Base-by-base conservation (phyloP, 92 coral and sea anemone species). In the Epizoanthus scotinus region DNA sequence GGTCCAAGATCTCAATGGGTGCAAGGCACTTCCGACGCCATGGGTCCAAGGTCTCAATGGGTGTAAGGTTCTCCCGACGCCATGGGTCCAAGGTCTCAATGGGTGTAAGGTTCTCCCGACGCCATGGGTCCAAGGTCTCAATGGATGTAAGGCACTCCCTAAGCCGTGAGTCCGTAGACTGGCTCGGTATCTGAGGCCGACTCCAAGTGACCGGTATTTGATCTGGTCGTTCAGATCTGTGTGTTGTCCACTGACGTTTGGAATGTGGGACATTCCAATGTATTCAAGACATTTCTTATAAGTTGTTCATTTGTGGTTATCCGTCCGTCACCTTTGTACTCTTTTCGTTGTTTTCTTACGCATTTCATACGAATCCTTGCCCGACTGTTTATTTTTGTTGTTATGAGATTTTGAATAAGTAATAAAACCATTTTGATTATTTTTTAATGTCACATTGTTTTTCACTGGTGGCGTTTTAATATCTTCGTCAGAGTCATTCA, bases 221-320 rank as follows among this genome's bases (percentile, higher is more conserved):
- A 44, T 44, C 15, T 7, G 52, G 52, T 44, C 52, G 10, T 59
- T 25, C n/a, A 42, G 25, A 15, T 44, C 17, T 36, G 58, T 47
- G 75, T n/a, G 21, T 15, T 44, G 58, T 57, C 57, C 75, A 40
- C 75, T 47, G 17, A 29, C 17, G 56, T 70, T 70, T 42, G 75
- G 59, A 70, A 44, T 7, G 75, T 70, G 75, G 58, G 75, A 70
- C 75, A 70, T 49, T 70, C 75, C 75, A 70, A 22, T n/a, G 53
- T 29, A 70, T 29, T 15, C 75, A 49, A 20, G 19, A 70, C 53
- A 15, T 70, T 70, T 8, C 27, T 10, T 47, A 19, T 1, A 34
- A 44, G 5, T 3, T 44, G 49, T 10, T 70, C 7, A 70, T n/a
- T 42, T 0, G n/a, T 70, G 4, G 4, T 12, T 28, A n/a, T 18